These are phyloP conservation scores for Xestia ashworthii DNA, from an alignment of 2,888 invertebrate genomes.

Conservation along the genomic window DNA sequence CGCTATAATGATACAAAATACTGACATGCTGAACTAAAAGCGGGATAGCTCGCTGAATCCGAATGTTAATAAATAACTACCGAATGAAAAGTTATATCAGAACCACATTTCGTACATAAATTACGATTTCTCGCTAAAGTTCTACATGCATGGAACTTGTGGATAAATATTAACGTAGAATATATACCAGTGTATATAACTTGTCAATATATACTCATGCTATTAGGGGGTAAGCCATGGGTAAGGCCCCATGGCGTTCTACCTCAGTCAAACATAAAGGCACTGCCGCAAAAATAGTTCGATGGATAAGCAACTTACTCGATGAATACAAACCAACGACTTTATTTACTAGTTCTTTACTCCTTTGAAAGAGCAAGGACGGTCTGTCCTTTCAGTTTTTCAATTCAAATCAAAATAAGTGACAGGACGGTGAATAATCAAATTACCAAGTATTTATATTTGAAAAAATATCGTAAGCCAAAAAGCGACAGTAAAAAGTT, in stretches of 20 bases:
- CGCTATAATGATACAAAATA: conserved; percentile 30
- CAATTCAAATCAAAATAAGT: neutral
- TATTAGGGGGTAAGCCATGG: neutral
- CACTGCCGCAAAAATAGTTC: conserved; percentile 25
- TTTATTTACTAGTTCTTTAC: conserved; percentile 21
- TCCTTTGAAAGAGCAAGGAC: conserved; percentile 13
- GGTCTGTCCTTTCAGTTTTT: neutral
- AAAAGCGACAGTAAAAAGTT: neutral
- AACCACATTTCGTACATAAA: conserved; percentile 61
- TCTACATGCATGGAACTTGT: conserved; percentile 42
- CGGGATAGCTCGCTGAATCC: conserved; percentile 45
- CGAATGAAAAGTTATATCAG: conserved; percentile 63
- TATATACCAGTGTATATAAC: conserved; percentile 22
- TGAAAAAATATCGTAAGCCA: neutral
- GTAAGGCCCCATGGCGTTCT: neutral
- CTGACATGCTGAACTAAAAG: conserved; percentile 30
- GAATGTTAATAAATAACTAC: conserved; percentile 61
- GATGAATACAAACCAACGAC: conserved; percentile 39
- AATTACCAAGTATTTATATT: neutral
- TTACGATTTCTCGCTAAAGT: conserved; percentile 59
- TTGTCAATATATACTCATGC: conserved; percentile 43
- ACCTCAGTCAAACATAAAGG: conserved; percentile 36
- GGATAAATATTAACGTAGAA: conserved; percentile 16
- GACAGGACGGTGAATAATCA: neutral
- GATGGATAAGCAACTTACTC: conserved; percentile 29